Conservation (phyloP, 2,888 invertebrate genomes). For the Dasysyrphus albostriatus region DNA sequence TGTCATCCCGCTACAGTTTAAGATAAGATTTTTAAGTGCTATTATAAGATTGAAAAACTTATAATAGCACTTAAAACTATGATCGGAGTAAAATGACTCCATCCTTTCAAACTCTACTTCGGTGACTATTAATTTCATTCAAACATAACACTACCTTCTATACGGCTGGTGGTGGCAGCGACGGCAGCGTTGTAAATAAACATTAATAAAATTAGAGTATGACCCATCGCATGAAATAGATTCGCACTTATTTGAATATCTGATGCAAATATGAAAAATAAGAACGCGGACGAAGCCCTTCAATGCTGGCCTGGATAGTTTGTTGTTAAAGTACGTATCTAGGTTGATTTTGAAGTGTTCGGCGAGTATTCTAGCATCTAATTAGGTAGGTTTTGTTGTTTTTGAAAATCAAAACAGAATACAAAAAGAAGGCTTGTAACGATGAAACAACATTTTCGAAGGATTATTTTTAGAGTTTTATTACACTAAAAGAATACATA, state of each 20-base stretch:
- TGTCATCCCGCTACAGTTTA: too few relatives aligned
- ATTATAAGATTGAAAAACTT: too few relatives aligned
- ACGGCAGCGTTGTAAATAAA: background rate
- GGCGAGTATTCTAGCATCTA: too few relatives aligned
- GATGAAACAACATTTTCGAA: too few relatives aligned
- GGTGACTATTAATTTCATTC: background rate
- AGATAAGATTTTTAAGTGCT: too few relatives aligned
- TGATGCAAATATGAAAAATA: slow-evolving; percentile 40
- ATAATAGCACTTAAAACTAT: too few relatives aligned
- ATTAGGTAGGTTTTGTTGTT: background rate
- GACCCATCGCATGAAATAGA: slow-evolving; percentile 35
- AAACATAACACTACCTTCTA: background rate
- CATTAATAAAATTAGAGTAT: slow-evolving; percentile 40
- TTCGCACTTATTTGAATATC: slow-evolving; percentile 47
- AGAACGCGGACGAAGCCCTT: slow-evolving; percentile 10
- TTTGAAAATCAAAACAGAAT: background rate
- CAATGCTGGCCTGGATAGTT: background rate
- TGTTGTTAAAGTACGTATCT: background rate
- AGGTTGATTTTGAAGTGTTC: background rate
- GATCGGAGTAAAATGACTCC: too few relatives aligned
- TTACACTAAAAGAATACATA: too few relatives aligned
- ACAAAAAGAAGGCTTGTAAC: too few relatives aligned
- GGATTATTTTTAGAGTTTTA: too few relatives aligned
- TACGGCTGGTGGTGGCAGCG: background rate
- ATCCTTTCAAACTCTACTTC: background rate